These are phyloP conservation scores for Triplophysa dalaica DNA, from an alignment of 2,113 vertebrate genomes.

Conservation along the genomic window DNA sequence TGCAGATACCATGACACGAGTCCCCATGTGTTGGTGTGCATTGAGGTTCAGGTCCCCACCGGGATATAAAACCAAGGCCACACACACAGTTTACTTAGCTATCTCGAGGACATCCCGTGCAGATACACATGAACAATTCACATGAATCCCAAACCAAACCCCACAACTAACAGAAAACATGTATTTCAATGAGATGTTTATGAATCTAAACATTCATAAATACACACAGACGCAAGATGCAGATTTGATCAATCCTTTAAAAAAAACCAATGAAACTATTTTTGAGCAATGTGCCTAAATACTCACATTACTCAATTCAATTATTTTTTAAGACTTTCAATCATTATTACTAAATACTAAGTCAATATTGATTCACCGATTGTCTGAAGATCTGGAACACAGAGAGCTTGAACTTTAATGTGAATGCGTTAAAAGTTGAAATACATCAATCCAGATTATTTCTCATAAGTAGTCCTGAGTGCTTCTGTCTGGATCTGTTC, in stretches of 20 bases:
- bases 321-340: not conserved
- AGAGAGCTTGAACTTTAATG: not conserved
- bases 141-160: not conserved
- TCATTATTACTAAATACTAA: not conserved
- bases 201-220: no score
- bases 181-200: no score
- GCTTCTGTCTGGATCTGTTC: slow-evolving; percentile 50
- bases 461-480: not conserved
- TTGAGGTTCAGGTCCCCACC: no score
- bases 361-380: not conserved
- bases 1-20: no score
- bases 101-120: not conserved
- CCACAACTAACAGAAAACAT: no score
- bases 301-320: not conserved
- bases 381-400: not conserved
- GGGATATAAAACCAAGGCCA: no score
- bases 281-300: not conserved
- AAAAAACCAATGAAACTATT: not conserved
- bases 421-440: not conserved
- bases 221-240: not conserved
- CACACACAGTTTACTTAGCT: not conserved
- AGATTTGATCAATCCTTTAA: no score
- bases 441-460: not conserved
- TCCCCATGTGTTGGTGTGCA: no score
- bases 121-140: not conserved